A percentile compares a stretch with the other conserved stretches of the same genome.
phyloP scores from a whole-genome alignment of 2,888 invertebrate genomes.

The Deroplatys truncata region DNA sequence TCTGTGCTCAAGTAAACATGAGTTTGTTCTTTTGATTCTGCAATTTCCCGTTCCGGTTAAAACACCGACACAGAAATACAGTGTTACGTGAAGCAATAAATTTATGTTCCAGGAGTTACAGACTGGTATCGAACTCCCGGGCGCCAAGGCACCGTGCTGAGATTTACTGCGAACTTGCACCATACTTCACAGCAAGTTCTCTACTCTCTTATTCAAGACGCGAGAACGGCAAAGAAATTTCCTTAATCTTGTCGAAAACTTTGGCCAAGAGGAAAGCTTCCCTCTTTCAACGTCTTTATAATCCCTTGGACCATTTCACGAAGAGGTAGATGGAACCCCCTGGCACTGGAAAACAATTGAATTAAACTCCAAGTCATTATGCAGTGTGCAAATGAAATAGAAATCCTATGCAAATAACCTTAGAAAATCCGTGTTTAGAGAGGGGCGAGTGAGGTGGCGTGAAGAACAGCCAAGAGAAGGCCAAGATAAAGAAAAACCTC shows the following conservation, averaged over 20 bases:
- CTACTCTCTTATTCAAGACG: too few relatives aligned
- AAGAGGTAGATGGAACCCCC: slow-evolving; percentile 6
- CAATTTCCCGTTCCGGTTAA: too few relatives aligned
- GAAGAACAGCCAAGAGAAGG: neutral
- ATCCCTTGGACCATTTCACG: slow-evolving; percentile 3
- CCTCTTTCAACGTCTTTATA: slow-evolving; percentile 20
- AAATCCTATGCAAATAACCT: slow-evolving; percentile 50
- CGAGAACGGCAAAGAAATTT: neutral
- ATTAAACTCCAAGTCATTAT: slow-evolving; percentile 49
- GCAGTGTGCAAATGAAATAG: slow-evolving; percentile 54
- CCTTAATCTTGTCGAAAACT: slow-evolving; percentile 18
- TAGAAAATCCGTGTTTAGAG: slow-evolving; percentile 29
- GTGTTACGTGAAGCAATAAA: too few relatives aligned
- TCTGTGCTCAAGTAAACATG: too few relatives aligned
- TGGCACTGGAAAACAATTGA: slow-evolving; percentile 45
- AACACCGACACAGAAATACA: too few relatives aligned
- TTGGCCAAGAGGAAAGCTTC: neutral
- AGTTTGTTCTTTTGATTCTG: too few relatives aligned
- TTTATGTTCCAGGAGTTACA: too few relatives aligned
- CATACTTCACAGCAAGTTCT: neutral
- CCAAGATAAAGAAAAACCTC: neutral
- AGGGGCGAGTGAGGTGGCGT: neutral
- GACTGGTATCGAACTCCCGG: too few relatives aligned
- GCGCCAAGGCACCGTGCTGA: too few relatives aligned
- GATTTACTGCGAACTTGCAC: neutral